Evolutionary conservation across 2,888 invertebrate species (phyloP).

Genomic region (Andrena minutula): DNA sequence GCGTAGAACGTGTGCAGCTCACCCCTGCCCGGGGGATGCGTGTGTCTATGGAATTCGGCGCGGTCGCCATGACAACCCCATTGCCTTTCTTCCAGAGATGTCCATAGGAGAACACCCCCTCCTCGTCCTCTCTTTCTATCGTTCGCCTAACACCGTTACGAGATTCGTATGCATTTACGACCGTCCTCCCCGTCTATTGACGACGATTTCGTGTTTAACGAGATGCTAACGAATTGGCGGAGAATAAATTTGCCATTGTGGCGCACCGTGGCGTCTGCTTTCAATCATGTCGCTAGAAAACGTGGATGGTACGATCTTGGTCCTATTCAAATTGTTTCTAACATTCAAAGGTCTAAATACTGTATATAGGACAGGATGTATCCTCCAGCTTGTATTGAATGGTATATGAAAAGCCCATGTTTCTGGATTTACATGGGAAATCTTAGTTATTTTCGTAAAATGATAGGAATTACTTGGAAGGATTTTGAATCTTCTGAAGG

Average conservation of each 20-base stretch:
- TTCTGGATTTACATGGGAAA: no score
- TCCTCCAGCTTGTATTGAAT: no score
- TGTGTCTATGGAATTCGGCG: constrained; percentile 82
- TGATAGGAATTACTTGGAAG: no score
- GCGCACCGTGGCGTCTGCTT: constrained; percentile 1
- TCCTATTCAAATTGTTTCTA: background rate
- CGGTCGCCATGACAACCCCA: constrained; percentile 83
- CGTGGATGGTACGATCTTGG: background rate
- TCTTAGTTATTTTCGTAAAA: no score
- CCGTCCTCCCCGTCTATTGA: constrained; percentile 33
- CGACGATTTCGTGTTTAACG: constrained; percentile 51
- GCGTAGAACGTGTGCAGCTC: constrained; percentile 78
- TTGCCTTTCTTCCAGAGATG: constrained; percentile 70
- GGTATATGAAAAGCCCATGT: no score
- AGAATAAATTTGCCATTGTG: constrained; percentile 52
- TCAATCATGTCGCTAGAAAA: background rate
- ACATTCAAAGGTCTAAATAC: background rate
- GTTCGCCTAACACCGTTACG: constrained; percentile 59
- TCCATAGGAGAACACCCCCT: constrained; percentile 59
- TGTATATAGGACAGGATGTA: no score
- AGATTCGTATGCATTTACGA: constrained; percentile 49
- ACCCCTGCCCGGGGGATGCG: constrained; percentile 72
- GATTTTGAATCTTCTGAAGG: no score
- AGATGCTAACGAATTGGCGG: constrained; percentile 42
- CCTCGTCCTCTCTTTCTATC: constrained; percentile 36